These are phyloP conservation scores for Ephestia elutella DNA, from an alignment of 1,140 invertebrate genomes.

Conservation along the genomic window DNA sequence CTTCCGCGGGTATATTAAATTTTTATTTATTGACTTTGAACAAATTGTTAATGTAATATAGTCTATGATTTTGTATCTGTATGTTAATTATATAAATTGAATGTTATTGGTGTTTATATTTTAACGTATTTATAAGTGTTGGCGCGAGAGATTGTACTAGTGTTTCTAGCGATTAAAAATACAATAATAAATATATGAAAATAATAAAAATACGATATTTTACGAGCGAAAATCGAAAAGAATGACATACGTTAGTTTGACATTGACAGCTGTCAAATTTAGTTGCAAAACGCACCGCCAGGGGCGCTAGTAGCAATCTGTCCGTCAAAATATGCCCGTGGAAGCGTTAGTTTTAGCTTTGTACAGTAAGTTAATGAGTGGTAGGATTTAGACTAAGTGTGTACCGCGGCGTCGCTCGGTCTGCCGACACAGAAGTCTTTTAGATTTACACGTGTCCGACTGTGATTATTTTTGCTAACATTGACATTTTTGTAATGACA, in stretches of 20 bases:
- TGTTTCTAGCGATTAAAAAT: background rate
- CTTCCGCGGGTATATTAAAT: background rate
- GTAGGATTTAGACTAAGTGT: conserved; percentile 9
- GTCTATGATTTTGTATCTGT: background rate
- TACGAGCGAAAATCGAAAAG: no score
- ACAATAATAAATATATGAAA: background rate
- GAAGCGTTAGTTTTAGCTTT: conserved; percentile 28
- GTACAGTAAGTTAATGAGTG: conserved; percentile 33
- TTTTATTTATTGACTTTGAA: conserved; percentile 2
- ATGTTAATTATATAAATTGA: conserved; percentile 2
- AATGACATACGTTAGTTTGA: no score
- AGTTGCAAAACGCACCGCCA: background rate
- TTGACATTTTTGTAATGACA: conserved; percentile 73
- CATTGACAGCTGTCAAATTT: background rate
- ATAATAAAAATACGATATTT: no score
- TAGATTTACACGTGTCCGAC: conserved; percentile 57
- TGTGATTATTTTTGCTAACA: conserved; percentile 73
- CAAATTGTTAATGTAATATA: background rate
- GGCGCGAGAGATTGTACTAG: background rate
- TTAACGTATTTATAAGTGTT: conserved; percentile 1
- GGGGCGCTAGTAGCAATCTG: background rate
- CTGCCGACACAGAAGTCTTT: conserved; percentile 1
- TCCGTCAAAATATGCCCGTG: conserved; percentile 14
- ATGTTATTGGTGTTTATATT: conserved; percentile 4
- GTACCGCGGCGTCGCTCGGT: conserved; percentile 2